Conservation (phyloP, 1,140 invertebrate species). For the Drosophila suzukii region DNA sequence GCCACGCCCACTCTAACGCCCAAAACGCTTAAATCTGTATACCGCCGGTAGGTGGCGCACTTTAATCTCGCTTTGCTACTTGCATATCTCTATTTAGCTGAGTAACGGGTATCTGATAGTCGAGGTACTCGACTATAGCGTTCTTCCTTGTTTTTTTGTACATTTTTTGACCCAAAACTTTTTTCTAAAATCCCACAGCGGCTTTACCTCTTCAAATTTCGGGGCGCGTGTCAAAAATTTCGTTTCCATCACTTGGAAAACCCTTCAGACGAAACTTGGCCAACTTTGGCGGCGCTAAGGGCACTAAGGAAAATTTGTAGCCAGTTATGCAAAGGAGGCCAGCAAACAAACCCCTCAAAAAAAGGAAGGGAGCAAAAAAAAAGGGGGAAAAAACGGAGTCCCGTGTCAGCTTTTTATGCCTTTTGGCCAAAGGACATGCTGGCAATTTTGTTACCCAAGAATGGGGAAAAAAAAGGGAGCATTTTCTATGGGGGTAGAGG, state of each 20-base stretch:
- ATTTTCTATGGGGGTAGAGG: background rate
- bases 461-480: background rate
- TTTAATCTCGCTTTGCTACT: too few relatives aligned
- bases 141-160: too few relatives aligned
- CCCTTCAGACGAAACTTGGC: constrained; percentile 35
- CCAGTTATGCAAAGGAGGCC: constrained; percentile 73
- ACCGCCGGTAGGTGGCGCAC: too few relatives aligned
- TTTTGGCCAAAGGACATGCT: constrained; percentile 67
- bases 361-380: constrained; percentile 1
- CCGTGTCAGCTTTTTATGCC: constrained; percentile 72
- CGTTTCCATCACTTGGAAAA: constrained; percentile 57
- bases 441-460: constrained; percentile 41
- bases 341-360: constrained; percentile 51
- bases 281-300: constrained; percentile 24
- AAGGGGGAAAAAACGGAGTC: constrained; percentile 22
- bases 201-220: constrained; percentile 37
- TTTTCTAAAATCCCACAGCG: constrained; percentile 1
- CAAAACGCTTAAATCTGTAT: too few relatives aligned
- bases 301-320: constrained; percentile 59
- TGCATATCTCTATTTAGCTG: too few relatives aligned
- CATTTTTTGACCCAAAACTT: background rate
- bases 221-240: constrained; percentile 72
- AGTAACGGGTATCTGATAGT: too few relatives aligned
- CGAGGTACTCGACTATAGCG: too few relatives aligned
- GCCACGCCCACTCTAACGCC: too few relatives aligned